Base-by-base conservation (phyloP, 2,888 invertebrate species). In the Altica lythri region DNA sequence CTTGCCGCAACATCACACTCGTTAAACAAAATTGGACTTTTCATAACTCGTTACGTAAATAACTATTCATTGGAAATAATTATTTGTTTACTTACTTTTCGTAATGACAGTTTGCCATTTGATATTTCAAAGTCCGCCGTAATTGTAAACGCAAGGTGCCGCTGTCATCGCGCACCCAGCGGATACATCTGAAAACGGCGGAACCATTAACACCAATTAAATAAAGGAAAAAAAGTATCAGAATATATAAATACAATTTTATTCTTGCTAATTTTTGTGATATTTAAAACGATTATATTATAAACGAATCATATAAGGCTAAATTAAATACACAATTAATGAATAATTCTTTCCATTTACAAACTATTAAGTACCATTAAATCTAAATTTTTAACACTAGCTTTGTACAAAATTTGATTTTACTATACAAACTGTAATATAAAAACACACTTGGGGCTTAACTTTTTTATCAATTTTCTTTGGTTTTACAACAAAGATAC, bases 191-290 rank as follows among this genome's bases (percentile, higher is more conserved):
- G n/a, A n/a, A n/a, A n/a, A n/a, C n/a, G n/a, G n/a, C n/a, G n/a
- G n/a, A n/a, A n/a, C n/a, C n/a, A n/a, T n/a, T n/a, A n/a, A n/a
- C n/a, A n/a, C n/a, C n/a, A n/a, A n/a, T n/a, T n/a, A n/a, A n/a
- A n/a, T n/a, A n/a, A n/a, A n/a, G n/a, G n/a, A n/a, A n/a, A n/a
- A n/a, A n/a, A n/a, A n/a, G n/a, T n/a, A n/a, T n/a, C n/a, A n/a
- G n/a, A 32, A 40, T 49, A 22, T 40, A 49, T 30, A 49, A 49
- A 49, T 42, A 30, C 40, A 42, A 12, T 25, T 49, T 49, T 38
- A 30, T 32, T 40, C 27, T 22, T 40, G 22, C 40, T 40, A 40
- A 32, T 29, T 14, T n/a, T n/a, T 40, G 18, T 40, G 25, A 22
- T 48, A 30, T 49, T 25, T 46, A 35, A 35, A 49, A 49, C 19